A percentile compares a stretch with the other conserved stretches of the same genome.
Conservation (phyloP, 2,797 vertebrate species). For the Poeciliopsis presidionis region DNA sequence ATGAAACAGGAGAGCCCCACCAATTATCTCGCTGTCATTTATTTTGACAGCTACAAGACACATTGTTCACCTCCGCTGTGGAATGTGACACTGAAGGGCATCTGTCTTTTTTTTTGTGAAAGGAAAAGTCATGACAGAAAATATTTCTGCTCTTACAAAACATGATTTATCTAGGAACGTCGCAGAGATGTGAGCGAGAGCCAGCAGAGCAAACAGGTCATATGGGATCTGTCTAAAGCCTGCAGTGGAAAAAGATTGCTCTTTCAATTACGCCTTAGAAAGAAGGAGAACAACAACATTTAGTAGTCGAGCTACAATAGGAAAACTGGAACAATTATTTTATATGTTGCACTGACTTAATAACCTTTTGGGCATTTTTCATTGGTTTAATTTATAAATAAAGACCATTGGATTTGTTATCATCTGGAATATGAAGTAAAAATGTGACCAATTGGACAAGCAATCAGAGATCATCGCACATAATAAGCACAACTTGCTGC, state of each 20-base stretch:
- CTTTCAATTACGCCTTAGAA: slow-evolving; percentile 59
- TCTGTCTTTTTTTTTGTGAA: slow-evolving; percentile 74
- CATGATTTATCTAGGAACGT: slow-evolving; percentile 79
- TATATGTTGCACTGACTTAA: slow-evolving; percentile 5
- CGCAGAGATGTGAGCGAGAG: slow-evolving; percentile 73
- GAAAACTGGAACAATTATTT: slow-evolving; percentile 4
- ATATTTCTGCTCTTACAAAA: slow-evolving; percentile 73
- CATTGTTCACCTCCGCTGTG: slow-evolving; percentile 68
- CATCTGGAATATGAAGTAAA: not conserved
- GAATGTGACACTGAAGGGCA: slow-evolving; percentile 71
- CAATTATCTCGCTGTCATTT: slow-evolving; percentile 78
- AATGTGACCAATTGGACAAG: not conserved
- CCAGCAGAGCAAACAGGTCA: slow-evolving; percentile 75
- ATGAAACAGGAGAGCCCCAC: slow-evolving; percentile 63
- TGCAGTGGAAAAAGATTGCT: slow-evolving; percentile 52
- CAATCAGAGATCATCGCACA: not conserved
- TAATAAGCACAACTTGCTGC: not conserved
- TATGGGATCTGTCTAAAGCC: slow-evolving; percentile 75
- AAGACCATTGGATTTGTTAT: not conserved
- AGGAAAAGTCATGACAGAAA: slow-evolving; percentile 72
- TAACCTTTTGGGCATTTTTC: slow-evolving; percentile 26
- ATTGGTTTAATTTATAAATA: slow-evolving; percentile 17
- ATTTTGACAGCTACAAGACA: slow-evolving; percentile 73
- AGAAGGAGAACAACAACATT: slow-evolving; percentile 25
- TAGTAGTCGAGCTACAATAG: slow-evolving; percentile 48